A percentile compares a stretch with the other conserved stretches of the same genome.
phyloP scores from a whole-genome alignment of 2,888 invertebrate genomes.

The Hyles lineata region DNA sequence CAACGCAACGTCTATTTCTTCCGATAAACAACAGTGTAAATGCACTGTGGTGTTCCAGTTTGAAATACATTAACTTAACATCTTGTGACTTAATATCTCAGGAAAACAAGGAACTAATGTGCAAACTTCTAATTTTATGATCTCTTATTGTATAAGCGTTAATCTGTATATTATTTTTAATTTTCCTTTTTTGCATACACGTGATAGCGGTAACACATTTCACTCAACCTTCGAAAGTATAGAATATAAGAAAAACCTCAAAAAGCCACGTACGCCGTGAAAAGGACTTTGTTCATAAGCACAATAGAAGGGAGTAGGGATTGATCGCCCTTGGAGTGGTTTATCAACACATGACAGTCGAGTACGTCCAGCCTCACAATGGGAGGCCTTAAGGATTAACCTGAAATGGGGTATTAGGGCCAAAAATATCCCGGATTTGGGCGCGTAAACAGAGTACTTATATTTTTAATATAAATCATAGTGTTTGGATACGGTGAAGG shows the following conservation, averaged over 20 bases:
- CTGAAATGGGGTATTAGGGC: constrained; percentile 49
- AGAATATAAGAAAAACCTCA: constrained; percentile 4
- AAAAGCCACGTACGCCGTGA: constrained; percentile 43
- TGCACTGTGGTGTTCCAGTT: too few species aligned
- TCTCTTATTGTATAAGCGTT: too few species aligned
- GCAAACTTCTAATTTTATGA: too few species aligned
- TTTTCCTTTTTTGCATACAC: too few species aligned
- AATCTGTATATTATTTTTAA: too few species aligned
- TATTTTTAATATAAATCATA: constrained; percentile 6
- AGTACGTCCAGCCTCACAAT: constrained; percentile 49
- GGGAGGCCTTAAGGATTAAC: constrained; percentile 54
- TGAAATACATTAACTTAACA: too few species aligned
- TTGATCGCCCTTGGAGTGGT: constrained; percentile 59
- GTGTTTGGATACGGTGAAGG: not conserved
- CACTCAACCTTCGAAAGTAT: not conserved
- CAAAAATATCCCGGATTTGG: constrained; percentile 33
- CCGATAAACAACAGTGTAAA: too few species aligned
- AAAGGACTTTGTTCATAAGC: constrained; percentile 53
- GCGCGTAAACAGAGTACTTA: constrained; percentile 10
- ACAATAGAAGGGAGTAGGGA: constrained; percentile 54
- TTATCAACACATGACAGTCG: constrained; percentile 61
- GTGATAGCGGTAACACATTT: not conserved
- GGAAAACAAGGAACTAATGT: too few species aligned
- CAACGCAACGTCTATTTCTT: too few species aligned
- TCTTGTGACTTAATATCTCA: too few species aligned